Percentiles rank a stretch among this genome's conserved stretches.
phyloP scores from a whole-genome alignment of 2,797 vertebrate species.

The Cyprinella venusta region DNA sequence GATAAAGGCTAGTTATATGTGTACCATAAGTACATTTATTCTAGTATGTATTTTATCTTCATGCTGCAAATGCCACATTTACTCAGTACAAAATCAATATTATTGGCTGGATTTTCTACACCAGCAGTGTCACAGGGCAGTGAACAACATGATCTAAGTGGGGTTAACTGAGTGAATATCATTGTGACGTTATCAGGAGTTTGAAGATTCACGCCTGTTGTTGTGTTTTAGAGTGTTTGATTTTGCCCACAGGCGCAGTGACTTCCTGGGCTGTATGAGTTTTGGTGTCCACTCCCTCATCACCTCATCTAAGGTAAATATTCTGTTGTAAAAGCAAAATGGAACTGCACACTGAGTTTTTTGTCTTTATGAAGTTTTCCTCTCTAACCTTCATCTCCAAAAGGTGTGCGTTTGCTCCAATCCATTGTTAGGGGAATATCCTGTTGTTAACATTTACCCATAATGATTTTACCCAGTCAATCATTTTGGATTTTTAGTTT shows the following conservation, averaged over 20 bases:
- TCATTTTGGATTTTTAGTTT: background rate
- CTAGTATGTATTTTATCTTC: background rate
- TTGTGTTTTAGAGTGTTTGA: conserved; percentile 23
- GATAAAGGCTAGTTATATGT: background rate
- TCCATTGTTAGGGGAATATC: conserved; percentile 34
- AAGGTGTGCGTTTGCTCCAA: background rate
- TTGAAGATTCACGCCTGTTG: background rate
- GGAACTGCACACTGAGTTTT: background rate
- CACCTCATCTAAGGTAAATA: conserved; percentile 78
- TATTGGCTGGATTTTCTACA: background rate
- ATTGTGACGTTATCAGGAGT: background rate
- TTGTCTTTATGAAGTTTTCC: background rate
- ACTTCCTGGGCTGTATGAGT: conserved; percentile 79
- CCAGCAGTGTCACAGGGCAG: background rate
- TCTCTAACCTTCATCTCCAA: background rate
- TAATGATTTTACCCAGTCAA: background rate
- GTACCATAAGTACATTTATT: background rate
- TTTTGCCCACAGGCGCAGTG: conserved; percentile 64
- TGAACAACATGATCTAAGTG: background rate
- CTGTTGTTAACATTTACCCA: background rate
- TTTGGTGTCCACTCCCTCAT: conserved; percentile 64
- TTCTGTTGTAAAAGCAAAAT: background rate
- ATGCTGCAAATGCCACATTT: background rate
- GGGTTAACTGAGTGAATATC: background rate
- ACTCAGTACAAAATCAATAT: conserved; percentile 1